Evolutionary conservation across 2,113 vertebrate species (phyloP), one percentile per base, ranked within the genome.

Genomic region (Ciconia boyciana): DNA sequence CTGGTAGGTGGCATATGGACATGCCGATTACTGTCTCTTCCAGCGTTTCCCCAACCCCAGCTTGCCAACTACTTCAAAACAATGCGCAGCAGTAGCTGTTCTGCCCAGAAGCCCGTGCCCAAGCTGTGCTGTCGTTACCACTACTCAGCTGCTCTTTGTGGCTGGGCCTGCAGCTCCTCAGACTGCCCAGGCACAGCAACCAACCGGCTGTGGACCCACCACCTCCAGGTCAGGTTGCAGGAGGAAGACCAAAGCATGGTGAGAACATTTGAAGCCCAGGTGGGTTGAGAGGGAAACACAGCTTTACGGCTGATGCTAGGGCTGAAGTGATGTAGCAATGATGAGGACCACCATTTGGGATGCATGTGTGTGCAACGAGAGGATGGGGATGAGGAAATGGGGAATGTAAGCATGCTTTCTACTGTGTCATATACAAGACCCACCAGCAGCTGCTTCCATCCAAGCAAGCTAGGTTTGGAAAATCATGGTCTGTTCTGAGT

Each of bases 171-270:
- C 29, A 39, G 18, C 32, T 61, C 41, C 49, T 61, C 21, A 61
- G 26, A 41, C 41, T 61, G 64, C 49, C 13, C 52, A 65, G 32
- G 17, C 10, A 39, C 43, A 83, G 48, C 28, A 58, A 22, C 10
- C 21, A 28, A 9, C 13, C 0, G 0, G 74, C 36, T 1, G 0
- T 16, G 31, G 60, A 32, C 14, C 16, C 29, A 61, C 26, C 10
- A 36, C n/a, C 49, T 83, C 20, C 34, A 16, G 24, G 13, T 41
- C 55, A 65, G 34, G 10, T 18, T 22, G 28, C 55, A 66, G 25
- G 20, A 80, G 16, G n/a, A 66, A 62, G 5, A 78, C 19, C 24
- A 62, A 83, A n/a, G 25, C 3, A 10, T 6, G 13, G 24, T 25
- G 54, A 71, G 34, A 82, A 13, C 13, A 43, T 43, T 17, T 76